Base-by-base conservation (phyloP, 1,140 invertebrate species). In the Agraylea sexmaculata region DNA sequence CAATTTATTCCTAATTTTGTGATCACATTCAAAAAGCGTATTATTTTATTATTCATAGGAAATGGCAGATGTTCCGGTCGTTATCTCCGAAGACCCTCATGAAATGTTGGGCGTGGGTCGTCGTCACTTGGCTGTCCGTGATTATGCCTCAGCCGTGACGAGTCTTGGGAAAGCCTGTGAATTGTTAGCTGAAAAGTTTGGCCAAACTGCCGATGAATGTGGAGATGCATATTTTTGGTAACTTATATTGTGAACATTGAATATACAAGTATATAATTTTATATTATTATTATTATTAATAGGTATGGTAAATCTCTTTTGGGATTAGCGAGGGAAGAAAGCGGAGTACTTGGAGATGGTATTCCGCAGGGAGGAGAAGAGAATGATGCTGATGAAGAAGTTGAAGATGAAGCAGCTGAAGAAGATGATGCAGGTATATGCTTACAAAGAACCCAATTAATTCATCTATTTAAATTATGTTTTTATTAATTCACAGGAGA, bases 291-390 rank as follows among this genome's bases (percentile, higher is more conserved):
- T n/a, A n/a, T n/a, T n/a, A n/a, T n/a, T n/a, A n/a, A n/a, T 31
- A 68, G 64, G 63, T 68, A 68, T 53, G 86, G 87, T 0, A 78
- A 80, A 55, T 76, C 88, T 3, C 62, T 94, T 3, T 64, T 93
- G 13, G 84, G 85, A 42, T 55, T 90, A 22, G 77, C 83, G 0
- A 69, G 88, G 51, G 75, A 81, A 51, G 87, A 94, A 54, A 74
- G 70, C 51, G 82, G 77, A 22, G 80, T 90, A 2, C 60, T 91
- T 3, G 87, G 83, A 4, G 76, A 78, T 53, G 78, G 73, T 28
- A 62, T 86, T 19, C 73, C 79, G 66, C 73, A 78, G 66, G 63
- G 72, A 56, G 39, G 66, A 11, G 68, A 69, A 3, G 66, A 68
- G 49, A 61, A 62, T 2, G 70, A 66, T 8, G 68, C 72, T 4